Percentiles rank a stretch among this genome's conserved stretches.
These are phyloP conservation scores for Amia ocellicauda DNA, from an alignment of 2,113 vertebrate species.

Conservation along the genomic window DNA sequence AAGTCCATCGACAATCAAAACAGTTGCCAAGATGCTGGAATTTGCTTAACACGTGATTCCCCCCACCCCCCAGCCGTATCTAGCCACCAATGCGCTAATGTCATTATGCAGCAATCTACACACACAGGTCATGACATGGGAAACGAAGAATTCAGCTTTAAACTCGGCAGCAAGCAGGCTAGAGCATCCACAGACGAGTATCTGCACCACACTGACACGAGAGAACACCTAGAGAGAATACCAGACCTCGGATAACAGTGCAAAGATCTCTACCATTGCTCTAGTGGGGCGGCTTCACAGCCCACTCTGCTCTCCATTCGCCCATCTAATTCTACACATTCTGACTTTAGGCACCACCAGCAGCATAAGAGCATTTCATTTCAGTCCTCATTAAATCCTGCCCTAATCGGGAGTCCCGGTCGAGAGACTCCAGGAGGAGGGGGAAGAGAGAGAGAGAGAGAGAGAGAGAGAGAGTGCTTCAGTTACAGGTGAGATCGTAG, in stretches of 20 bases:
- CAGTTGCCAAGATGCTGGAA: background rate
- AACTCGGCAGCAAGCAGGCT: too few species aligned
- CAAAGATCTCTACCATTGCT: slow-evolving; percentile 52
- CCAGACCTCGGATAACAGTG: slow-evolving; percentile 29
- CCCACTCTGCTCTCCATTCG: slow-evolving; percentile 70
- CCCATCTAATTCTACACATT: slow-evolving; percentile 76
- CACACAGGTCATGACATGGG: background rate
- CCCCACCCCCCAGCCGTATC: too few species aligned
- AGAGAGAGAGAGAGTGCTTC: slow-evolving; percentile 23
- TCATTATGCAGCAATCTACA: too few species aligned
- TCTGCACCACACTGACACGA: slow-evolving; percentile 6
- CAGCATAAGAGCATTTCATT: slow-evolving; percentile 86
- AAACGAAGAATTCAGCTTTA: background rate
- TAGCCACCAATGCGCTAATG: too few species aligned
- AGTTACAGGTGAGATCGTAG: slow-evolving; percentile 58
- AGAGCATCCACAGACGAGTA: background rate
- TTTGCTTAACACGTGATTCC: slow-evolving; percentile 2
- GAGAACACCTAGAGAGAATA: background rate
- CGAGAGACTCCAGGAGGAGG: slow-evolving; percentile 36
- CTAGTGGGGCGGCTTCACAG: slow-evolving; percentile 64
- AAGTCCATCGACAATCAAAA: too few species aligned
- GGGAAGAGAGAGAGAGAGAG: slow-evolving; percentile 8
- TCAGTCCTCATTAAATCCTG: slow-evolving; percentile 57
- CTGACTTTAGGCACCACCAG: slow-evolving; percentile 81
- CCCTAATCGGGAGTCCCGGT: slow-evolving; percentile 35